These are phyloP conservation scores for Parochlus steinenii DNA, from an alignment of 2,888 invertebrate genomes.

Conservation along the genomic window DNA sequence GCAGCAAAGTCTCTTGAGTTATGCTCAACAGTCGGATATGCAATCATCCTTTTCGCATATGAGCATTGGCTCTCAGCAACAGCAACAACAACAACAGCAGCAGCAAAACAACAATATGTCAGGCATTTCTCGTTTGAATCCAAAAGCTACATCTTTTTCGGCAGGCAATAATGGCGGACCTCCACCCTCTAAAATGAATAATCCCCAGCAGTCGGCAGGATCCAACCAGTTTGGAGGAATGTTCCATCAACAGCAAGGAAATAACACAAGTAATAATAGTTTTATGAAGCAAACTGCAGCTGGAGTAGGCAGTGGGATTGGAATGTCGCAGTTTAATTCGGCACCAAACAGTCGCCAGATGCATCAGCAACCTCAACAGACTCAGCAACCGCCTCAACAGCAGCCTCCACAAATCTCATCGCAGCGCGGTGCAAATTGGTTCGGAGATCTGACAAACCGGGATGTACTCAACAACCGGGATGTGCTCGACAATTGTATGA, in stretches of 20 bases:
- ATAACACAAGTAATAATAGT: slow-evolving; percentile 6
- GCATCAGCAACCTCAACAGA: slow-evolving; percentile 4
- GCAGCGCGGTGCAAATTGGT: slow-evolving; percentile 21
- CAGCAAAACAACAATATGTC: slow-evolving; percentile 13
- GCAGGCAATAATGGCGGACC: slow-evolving; percentile 17
- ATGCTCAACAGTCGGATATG: too few species aligned
- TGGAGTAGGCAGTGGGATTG: too few species aligned
- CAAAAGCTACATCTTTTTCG: slow-evolving; percentile 64
- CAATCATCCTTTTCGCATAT: too few species aligned
- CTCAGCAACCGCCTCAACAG: slow-evolving; percentile 5
- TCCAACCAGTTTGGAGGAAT: slow-evolving; percentile 14
- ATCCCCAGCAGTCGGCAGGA: slow-evolving; percentile 2
- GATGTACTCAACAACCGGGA: slow-evolving; percentile 24
- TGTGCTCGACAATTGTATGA: slow-evolving; percentile 25
- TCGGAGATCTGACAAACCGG: slow-evolving; percentile 15
- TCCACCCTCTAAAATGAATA: background rate
- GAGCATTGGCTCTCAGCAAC: too few species aligned
- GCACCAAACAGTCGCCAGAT: slow-evolving; percentile 1
- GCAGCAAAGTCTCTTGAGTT: slow-evolving; percentile 14
- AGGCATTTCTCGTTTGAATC: slow-evolving; percentile 53
- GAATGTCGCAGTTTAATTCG: too few species aligned
- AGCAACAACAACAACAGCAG: slow-evolving; percentile 15
- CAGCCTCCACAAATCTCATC: slow-evolving; percentile 21
- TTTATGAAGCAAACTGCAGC: slow-evolving; percentile 6
- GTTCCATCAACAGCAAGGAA: slow-evolving; percentile 16